Conservation (phyloP, 2,888 invertebrate species). For the Rhaphigaster nebulosa region DNA sequence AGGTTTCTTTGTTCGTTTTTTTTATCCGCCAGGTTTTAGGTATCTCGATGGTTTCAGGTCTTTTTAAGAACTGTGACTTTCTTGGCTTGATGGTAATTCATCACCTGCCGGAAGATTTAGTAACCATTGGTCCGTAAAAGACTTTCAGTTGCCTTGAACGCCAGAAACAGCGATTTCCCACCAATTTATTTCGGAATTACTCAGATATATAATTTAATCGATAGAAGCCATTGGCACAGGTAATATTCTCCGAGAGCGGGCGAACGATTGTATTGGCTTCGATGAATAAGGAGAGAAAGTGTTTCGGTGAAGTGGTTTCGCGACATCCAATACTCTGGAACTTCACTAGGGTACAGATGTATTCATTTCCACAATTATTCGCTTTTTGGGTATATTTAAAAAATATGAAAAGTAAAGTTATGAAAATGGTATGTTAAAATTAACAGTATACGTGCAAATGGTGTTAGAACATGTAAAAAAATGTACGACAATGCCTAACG, state of each 20-base stretch:
- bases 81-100: too few relatives aligned
- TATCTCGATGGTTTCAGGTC: too few relatives aligned
- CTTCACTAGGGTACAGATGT: not conserved
- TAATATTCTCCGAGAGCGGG: not conserved
- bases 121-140: not conserved
- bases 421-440: not conserved
- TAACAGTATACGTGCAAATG: not conserved
- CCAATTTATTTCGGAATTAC: not conserved
- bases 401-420: not conserved
- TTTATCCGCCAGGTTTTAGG: too few relatives aligned
- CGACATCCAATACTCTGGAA: not conserved
- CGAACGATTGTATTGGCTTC: not conserved
- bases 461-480: not conserved
- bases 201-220: not conserved
- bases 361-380: not conserved
- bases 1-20: too few relatives aligned
- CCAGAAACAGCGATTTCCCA: not conserved
- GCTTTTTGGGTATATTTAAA: not conserved
- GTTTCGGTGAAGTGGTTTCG: conserved; percentile 5
- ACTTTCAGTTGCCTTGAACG: not conserved
- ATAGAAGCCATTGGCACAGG: not conserved
- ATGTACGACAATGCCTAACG: too few relatives aligned
- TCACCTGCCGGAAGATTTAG: not conserved
- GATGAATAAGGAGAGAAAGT: conserved; percentile 2
- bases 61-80: too few relatives aligned